Evolutionary conservation across 2,797 vertebrate species (phyloP), one percentile per base, ranked within the genome.

Genomic region (Streptopelia turtur): DNA sequence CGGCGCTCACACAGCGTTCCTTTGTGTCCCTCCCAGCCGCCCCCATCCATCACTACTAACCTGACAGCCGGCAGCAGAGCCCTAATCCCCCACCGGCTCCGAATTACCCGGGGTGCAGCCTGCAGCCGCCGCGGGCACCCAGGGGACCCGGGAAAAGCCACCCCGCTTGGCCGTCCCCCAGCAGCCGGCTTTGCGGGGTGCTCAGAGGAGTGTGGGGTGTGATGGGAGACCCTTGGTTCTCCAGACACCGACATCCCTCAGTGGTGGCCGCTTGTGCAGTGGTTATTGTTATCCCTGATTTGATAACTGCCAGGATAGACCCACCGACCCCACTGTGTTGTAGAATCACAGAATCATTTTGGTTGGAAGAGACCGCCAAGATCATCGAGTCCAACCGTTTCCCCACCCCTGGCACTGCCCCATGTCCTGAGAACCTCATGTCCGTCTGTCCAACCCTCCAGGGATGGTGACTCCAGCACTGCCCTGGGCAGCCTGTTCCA

Each of bases 21-120:
- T 99, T 99, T 99, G 99, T 99, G 98, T 96, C 98, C 97, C 63
- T 97, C 97, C 98, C 99, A 99, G 98, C 98, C 98, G 99, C 97
- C 98, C 77, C 97, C 93, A 99, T 99, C 99, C 99, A 98, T 99
- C 99, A 99, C 97, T 91, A 91, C 96, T 98, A 99, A 99, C 98
- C 98, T 99, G 99, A 99, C 99, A 99, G 99, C 98, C 94, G 97
- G 98, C 98, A 98, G 98, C 98, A 95, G 63, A 89, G 96, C 94
- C 97, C 96, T 98, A 98, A 98, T 98, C 98, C 97, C 93, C 91
- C 55, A 70, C 91, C 69, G 41, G 93, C 96, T 85, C 93, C 20
- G 1, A 69, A 24, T 55, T 28, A 83, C 41, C 47, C 33, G 0
- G 55, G 50, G 33, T 0, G 3, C 84, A 65, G 84, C 59, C 90